Evolutionary conservation across 2,113 vertebrate genomes (phyloP).

Genomic region (Dicerorhinus sumatrensis): DNA sequence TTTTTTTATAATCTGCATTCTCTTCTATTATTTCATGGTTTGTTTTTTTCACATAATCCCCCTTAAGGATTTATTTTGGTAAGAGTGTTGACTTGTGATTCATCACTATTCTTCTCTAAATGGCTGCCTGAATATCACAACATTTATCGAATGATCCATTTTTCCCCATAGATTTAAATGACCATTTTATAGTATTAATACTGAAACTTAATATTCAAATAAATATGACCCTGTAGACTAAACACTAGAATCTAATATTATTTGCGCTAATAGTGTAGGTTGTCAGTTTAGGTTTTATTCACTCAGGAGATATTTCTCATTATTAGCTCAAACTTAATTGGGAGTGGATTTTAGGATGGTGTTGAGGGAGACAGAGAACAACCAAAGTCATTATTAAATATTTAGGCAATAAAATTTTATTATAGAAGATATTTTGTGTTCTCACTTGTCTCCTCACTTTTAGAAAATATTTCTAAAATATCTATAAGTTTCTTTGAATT

Average conservation of each 20-base stretch:
- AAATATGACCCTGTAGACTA: background rate
- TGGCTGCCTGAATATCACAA: background rate
- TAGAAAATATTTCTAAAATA: background rate
- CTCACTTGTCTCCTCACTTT: background rate
- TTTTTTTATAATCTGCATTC: background rate
- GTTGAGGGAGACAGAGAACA: background rate
- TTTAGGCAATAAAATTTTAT: background rate
- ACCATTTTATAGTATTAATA: background rate
- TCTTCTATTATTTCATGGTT: background rate
- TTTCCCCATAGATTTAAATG: background rate
- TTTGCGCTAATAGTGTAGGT: background rate
- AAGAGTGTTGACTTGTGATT: background rate
- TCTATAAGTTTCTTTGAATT: background rate
- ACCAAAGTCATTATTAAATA: background rate
- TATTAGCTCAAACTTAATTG: background rate
- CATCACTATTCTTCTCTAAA: background rate
- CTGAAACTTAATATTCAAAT: background rate
- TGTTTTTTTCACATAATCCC: background rate
- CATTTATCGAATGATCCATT: background rate
- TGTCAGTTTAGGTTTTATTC: background rate
- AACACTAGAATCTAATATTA: background rate
- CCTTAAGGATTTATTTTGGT: background rate
- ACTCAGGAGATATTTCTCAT: background rate
- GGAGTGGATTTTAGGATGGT: background rate
- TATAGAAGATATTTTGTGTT: background rate